Base-by-base conservation (phyloP, 2,888 invertebrate genomes). In the Dendrolimus pini region DNA sequence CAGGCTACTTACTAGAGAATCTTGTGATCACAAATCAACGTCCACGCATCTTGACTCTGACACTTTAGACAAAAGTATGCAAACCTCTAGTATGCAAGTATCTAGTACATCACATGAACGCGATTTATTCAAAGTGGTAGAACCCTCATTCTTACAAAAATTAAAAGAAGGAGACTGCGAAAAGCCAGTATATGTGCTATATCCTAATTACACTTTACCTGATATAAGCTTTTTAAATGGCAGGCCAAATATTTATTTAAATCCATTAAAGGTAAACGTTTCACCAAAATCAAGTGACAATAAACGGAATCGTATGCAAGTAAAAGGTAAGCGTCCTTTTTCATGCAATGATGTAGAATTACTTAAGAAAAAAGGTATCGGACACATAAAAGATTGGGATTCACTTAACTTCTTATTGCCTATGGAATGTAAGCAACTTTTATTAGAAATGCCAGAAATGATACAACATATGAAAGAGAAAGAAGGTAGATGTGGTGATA, bases 331-430 rank as follows among this genome's bases (percentile, higher is more conserved):
- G 70, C 85, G 94, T 62, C 96, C 96, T 1, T 94, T 96, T 74
- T 96, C 96, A 54, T 95, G 94, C 74, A 95, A 94, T 70, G 97
- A 97, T 75, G 92, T 96, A 56, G 97, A 97, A 82, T 92, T 94
- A 62, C 82, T 97, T 53, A 94, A 94, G 75, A 94, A 94, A 74
- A 94, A 95, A 80, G 96, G 96, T 58, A 94, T 96, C 63, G 93
- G 93, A 54, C 97, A 98, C 77, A 95, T 98, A 9, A 94, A 94
- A 77, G 98, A 98, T 82, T 98, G 98, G 98, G 96, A 97, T 72
- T 98, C 97, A 0, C 88, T 98, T 57, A 96, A 96, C 70, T 95
- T 98, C 66, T 91, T 98, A 56, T 85, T 98, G 63, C 98, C 98
- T 6, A 90, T 92, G 65, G 97, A 98, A 80, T 97, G 96, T 78